Evolutionary conservation across 2,888 invertebrate species (phyloP).

Genomic region (Branchellion lobata): DNA sequence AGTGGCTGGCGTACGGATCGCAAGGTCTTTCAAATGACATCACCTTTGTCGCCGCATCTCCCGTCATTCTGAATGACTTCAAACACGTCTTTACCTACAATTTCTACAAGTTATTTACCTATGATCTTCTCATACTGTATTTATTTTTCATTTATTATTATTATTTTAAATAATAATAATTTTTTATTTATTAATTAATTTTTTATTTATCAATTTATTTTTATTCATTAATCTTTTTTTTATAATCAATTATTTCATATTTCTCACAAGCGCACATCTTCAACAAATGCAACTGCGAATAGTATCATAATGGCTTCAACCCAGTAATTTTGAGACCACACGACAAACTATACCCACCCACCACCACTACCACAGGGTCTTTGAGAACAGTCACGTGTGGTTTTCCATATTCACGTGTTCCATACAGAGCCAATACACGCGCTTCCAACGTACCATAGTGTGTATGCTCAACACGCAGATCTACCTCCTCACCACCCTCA

Average conservation of each 20-base stretch:
- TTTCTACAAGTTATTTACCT: conserved; percentile 34
- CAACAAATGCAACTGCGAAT: too few relatives aligned
- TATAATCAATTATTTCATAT: too few relatives aligned
- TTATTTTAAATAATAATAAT: background rate
- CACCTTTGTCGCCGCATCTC: conserved; percentile 28
- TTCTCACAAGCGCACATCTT: too few relatives aligned
- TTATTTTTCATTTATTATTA: too few relatives aligned
- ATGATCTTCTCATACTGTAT: too few relatives aligned
- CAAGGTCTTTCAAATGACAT: conserved; percentile 7
- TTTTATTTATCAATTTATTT: background rate
- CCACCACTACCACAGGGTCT: conserved; percentile 2
- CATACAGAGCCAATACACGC: conserved; percentile 22
- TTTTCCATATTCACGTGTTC: conserved; percentile 33
- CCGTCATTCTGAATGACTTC: conserved; percentile 31
- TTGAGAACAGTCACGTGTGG: conserved; percentile 34
- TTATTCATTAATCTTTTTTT: too few relatives aligned
- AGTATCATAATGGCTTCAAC: too few relatives aligned
- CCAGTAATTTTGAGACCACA: too few relatives aligned
- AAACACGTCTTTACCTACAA: conserved; percentile 30
- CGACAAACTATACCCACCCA: too few relatives aligned
- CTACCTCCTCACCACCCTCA: conserved; percentile 25
- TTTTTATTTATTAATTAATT: background rate
- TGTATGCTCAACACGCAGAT: conserved; percentile 28
- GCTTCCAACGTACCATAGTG: conserved; percentile 13
- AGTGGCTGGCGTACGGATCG: conserved; percentile 12